Percentiles rank a stretch among this genome's conserved stretches.
These are phyloP conservation scores for Marasmarcha lunaedactyla DNA, from an alignment of 2,888 invertebrate genomes.

Conservation along the genomic window DNA sequence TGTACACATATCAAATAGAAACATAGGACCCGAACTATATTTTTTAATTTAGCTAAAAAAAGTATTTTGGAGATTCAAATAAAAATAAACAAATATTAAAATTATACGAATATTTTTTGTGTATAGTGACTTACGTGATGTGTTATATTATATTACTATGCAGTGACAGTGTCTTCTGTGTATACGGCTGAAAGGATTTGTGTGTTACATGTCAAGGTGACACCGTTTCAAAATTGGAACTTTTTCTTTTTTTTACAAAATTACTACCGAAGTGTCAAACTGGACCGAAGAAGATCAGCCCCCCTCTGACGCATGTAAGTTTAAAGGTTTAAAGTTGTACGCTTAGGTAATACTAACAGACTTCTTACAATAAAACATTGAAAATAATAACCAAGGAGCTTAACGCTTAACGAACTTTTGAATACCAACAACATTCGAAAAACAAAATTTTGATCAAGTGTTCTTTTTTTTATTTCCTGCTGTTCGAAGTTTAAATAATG, in stretches of 20 bases:
- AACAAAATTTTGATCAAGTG: too few species aligned
- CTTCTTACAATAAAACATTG: too few species aligned
- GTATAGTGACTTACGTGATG: constrained; percentile 50
- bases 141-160: constrained; percentile 36
- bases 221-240: constrained; percentile 39
- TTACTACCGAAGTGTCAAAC: constrained; percentile 68
- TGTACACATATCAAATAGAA: constrained; percentile 61
- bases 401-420: too few species aligned
- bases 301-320: constrained; percentile 69
- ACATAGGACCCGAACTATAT: constrained; percentile 64
- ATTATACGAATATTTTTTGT: constrained; percentile 41
- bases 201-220: constrained; percentile 53
- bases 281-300: constrained; percentile 65
- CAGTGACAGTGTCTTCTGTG: constrained; percentile 49
- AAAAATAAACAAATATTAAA: constrained; percentile 18
- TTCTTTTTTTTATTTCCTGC: constrained; percentile 1
- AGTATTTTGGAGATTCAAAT: constrained; percentile 11
- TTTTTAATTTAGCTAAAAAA: constrained; percentile 32
- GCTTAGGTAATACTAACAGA: constrained; percentile 4
- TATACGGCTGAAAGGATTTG: constrained; percentile 45
- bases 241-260: constrained; percentile 57
- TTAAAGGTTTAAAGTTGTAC: too few species aligned
- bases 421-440: too few species aligned
- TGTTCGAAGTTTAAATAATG: constrained; percentile 16
- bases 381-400: too few species aligned